Evolutionary conservation across 2,113 vertebrate species (phyloP).

Genomic region (Xerus inauris): DNA sequence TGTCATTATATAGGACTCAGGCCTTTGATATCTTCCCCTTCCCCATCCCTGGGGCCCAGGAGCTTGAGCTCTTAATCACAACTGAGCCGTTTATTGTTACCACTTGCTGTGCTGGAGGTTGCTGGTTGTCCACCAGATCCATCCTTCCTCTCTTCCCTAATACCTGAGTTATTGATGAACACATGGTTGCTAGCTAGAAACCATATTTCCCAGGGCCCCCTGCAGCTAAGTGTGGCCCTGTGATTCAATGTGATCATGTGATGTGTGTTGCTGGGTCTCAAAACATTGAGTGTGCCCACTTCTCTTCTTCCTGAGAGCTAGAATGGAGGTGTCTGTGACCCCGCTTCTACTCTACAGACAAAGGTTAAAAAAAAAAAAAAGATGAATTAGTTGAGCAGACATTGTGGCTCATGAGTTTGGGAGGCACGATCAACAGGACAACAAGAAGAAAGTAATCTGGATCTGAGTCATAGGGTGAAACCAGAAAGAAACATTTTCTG

Average conservation of each 20-base stretch:
- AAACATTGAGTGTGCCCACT: background rate
- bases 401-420: background rate
- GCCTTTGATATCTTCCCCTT: background rate
- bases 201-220: background rate
- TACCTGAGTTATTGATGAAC: background rate
- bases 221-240: background rate
- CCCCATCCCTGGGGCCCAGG: background rate
- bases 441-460: background rate
- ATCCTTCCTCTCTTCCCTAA: background rate
- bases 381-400: background rate
- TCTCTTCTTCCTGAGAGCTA: background rate
- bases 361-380: background rate
- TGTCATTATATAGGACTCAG: background rate
- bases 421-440: background rate
- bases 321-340: background rate
- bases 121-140: background rate
- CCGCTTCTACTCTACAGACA: background rate
- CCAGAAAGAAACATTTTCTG: background rate
- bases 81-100: background rate
- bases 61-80: constrained; percentile 32
- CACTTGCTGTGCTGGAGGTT: background rate
- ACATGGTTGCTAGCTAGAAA: background rate
- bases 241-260: background rate
- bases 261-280: background rate
- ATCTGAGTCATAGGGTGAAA: background rate